Base-by-base conservation (phyloP, 2,113 vertebrate species). In the Microcebus jonahi region DNA sequence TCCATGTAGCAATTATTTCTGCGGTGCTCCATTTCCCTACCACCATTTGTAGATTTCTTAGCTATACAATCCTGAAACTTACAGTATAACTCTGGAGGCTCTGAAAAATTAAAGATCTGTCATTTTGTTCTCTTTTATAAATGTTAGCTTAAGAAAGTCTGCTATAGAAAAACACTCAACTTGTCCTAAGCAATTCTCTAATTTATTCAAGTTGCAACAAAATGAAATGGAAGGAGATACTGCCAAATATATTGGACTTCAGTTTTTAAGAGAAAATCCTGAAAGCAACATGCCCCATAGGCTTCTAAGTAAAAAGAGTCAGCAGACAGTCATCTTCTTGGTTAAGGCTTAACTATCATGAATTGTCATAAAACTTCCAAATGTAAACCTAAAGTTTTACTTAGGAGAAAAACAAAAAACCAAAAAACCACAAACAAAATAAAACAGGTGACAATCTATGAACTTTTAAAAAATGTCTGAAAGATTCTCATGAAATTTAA, bases 231-330 rank as follows among this genome's bases (percentile, higher is more conserved):
- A 65, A 88, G 10, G 15, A 73, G 2, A 1, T 59, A 61, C 13
- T 36, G 13, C 31, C 36, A 57, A 79, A 48, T 89, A 57, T 45
- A 15, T 45, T 71, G 6, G 27, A 61, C 8, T 97, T 94, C 4
- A 90, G 12, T 82, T 77, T 87, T 55, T 94, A 83, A 93, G 91
- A 68, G 61, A 84, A 93, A 81, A 76, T 76, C 34, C 71, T 93
- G 23, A 83, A 75, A 84, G 31, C 42, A 36, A 17, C 34, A 31
- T 59, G 8, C 1, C 12, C 14, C 34, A 23, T 10, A 94, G 36
- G 88, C 8, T 76, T 93, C 3, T 55, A 81, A 67, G 36, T 2
- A 94, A 73, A 81, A 18, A 70, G 18, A 89, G 42, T 86, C 31
- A 73, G 9, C 8, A 82, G 77, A 61, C 17, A 77, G 45, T 70